phyloP scores from a whole-genome alignment of 64 coral and sea anemone genomes.

The Catalaphyllia jardinei region DNA sequence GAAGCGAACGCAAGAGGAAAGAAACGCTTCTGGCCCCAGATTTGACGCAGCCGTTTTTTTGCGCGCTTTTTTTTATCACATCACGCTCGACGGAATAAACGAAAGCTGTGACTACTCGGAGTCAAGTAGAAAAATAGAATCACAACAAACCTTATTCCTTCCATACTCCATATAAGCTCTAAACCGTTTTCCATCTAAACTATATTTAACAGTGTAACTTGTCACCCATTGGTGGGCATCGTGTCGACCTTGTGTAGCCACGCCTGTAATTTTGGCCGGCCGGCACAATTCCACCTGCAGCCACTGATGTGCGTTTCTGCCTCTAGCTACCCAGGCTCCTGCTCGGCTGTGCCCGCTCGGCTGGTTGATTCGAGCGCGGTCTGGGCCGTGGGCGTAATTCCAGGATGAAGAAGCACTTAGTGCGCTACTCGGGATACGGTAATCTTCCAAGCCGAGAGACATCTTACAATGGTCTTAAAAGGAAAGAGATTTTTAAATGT shows the following conservation, averaged over 20 bases:
- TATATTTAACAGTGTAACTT: constrained; percentile 61
- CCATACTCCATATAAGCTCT: constrained; percentile 28
- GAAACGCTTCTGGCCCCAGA: no score
- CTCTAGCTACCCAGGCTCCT: constrained; percentile 66
- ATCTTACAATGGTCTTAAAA: constrained; percentile 49
- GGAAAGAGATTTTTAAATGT: not conserved
- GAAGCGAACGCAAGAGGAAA: no score
- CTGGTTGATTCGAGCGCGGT: constrained; percentile 61
- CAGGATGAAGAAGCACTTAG: constrained; percentile 60
- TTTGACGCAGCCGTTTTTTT: no score
- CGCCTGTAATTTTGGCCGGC: constrained; percentile 65
- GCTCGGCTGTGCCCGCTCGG: constrained; percentile 52
- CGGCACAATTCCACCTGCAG: constrained; percentile 67
- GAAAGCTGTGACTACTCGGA: no score
- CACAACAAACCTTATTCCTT: constrained; percentile 8
- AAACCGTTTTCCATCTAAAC: constrained; percentile 46
- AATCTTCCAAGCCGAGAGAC: constrained; percentile 85
- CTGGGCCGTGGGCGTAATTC: constrained; percentile 67
- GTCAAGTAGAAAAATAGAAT: not conserved
- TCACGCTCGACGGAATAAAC: no score
- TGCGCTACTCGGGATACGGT: constrained; percentile 34
- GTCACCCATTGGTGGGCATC: constrained; percentile 86
- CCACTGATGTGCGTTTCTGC: constrained; percentile 68
- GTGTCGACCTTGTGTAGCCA: constrained; percentile 85
- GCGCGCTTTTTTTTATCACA: no score